phyloP scores from a whole-genome alignment of 2,888 invertebrate species.

The Pimpla rufipes region DNA sequence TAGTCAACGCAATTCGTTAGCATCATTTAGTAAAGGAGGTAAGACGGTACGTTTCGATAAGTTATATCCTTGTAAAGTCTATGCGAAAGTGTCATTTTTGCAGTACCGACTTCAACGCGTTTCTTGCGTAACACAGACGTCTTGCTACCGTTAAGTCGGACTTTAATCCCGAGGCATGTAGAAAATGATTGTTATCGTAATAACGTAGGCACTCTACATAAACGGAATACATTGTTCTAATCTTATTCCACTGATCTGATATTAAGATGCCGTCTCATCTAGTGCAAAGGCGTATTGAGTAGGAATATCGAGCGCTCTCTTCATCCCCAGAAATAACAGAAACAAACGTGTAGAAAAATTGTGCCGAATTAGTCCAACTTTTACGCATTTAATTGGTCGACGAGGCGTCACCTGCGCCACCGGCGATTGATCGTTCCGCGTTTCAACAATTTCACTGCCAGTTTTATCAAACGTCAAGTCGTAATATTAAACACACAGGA shows the following conservation, averaged over 20 bases:
- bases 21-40: neutral
- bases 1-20: neutral
- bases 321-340: neutral
- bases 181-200: conserved; percentile 27
- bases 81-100: neutral
- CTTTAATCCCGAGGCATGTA: conserved; percentile 13
- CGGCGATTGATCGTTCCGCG: neutral
- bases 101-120: neutral
- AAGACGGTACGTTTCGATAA: neutral
- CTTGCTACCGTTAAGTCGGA: neutral
- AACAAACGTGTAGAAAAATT: neutral
- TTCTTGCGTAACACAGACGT: neutral
- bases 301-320: neutral
- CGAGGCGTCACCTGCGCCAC: neutral
- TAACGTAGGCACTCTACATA: conserved; percentile 2
- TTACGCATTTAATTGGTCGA: conserved; percentile 2
- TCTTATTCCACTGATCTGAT: conserved; percentile 44
- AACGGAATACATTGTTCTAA: conserved; percentile 32
- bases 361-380: neutral
- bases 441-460: conserved; percentile 55
- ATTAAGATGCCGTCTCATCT: neutral
- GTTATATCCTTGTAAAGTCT: neutral
- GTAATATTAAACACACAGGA: conserved; percentile 18
- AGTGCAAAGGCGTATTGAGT: neutral
- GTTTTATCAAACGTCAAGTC: conserved; percentile 22